Conservation (phyloP, 2,888 invertebrate genomes). For the Cataglyphis livida region DNA sequence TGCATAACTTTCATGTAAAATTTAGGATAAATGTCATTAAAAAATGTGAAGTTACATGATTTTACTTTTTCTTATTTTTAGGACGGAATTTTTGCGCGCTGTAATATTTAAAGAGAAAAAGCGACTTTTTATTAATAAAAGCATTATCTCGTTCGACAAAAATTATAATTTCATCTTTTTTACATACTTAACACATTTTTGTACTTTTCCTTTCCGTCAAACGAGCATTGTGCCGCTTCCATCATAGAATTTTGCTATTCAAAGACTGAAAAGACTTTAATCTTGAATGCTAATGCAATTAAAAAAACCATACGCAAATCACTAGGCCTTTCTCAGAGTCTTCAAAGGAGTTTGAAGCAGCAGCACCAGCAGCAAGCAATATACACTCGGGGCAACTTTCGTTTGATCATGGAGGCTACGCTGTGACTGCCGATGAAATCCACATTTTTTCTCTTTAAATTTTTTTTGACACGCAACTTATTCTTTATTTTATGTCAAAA, state of each 20-base stretch:
- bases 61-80: background rate
- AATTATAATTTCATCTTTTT: slow-evolving; percentile 4
- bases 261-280: slow-evolving; percentile 25
- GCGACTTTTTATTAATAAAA: slow-evolving; percentile 3
- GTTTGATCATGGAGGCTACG: slow-evolving; percentile 21
- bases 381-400: slow-evolving; percentile 20
- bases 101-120: background rate
- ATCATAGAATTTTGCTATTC: background rate
- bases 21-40: background rate
- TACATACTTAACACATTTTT: background rate
- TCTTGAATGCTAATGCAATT: slow-evolving; percentile 16
- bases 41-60: background rate
- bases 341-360: slow-evolving; percentile 32
- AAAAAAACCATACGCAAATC: slow-evolving; percentile 43
- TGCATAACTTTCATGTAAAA: background rate
- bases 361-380: background rate
- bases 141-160: background rate
- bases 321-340: slow-evolving; percentile 14
- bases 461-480: background rate
- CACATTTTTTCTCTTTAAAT: background rate
- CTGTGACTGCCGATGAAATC: slow-evolving; percentile 38
- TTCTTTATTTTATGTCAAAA: slow-evolving; percentile 30
- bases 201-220: background rate
- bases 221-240: background rate
- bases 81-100: background rate